Conservation (phyloP, 1,140 invertebrate species). For the Megathymus violae region DNA sequence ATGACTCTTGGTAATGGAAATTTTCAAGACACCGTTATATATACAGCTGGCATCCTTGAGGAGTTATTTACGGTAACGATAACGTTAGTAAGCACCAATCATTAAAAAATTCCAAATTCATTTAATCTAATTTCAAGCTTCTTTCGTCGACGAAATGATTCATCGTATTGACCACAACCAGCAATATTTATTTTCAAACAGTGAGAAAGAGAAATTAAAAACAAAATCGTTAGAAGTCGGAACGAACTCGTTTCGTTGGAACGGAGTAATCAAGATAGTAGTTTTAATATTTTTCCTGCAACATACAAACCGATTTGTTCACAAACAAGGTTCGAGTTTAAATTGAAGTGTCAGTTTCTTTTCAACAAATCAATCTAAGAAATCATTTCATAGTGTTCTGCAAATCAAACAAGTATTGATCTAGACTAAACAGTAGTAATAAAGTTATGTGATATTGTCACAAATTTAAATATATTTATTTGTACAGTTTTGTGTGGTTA, state of each 20-base stretch:
- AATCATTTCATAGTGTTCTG: too few species aligned
- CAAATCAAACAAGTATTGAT: too few species aligned
- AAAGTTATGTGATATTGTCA: too few species aligned
- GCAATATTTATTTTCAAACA: too few species aligned
- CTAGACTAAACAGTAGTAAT: too few species aligned
- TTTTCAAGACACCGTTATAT: constrained; percentile 8
- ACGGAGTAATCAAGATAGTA: too few species aligned
- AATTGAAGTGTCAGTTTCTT: constrained; percentile 21
- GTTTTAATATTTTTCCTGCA: neutral
- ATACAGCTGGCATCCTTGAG: neutral
- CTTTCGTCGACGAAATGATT: neutral
- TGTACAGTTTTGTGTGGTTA: too few species aligned
- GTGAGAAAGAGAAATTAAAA: too few species aligned
- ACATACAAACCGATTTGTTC: constrained; percentile 2
- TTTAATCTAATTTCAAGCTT: neutral
- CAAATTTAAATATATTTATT: too few species aligned
- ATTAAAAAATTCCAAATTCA: neutral
- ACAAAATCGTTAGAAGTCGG: too few species aligned
- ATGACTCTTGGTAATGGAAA: constrained; percentile 21
- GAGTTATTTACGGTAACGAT: neutral
- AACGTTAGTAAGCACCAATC: neutral
- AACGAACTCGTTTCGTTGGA: neutral
- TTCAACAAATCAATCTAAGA: too few species aligned
- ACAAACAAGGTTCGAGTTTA: constrained; percentile 7
- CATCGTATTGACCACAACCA: neutral